phyloP scores from a whole-genome alignment of 2,888 invertebrate genomes.

The Hypena proboscidalis region DNA sequence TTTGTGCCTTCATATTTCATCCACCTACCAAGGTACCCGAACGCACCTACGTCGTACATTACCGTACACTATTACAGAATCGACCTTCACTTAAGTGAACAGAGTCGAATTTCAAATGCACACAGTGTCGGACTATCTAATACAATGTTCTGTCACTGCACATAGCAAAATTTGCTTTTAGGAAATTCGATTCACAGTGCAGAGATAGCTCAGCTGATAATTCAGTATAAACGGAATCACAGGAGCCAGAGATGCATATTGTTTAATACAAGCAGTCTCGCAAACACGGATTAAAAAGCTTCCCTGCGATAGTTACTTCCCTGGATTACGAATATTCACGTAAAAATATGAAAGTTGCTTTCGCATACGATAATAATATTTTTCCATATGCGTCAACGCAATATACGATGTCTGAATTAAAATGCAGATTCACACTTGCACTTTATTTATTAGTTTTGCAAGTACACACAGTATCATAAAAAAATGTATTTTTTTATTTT shows the following conservation, averaged over 20 bases:
- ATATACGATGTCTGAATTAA: constrained; percentile 2
- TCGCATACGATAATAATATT: constrained; percentile 9
- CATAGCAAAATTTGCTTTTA: constrained; percentile 69
- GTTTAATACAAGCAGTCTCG: constrained; percentile 47
- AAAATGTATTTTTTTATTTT: no score
- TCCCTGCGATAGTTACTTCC: constrained; percentile 22
- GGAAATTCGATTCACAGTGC: constrained; percentile 59
- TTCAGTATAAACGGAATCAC: constrained; percentile 65
- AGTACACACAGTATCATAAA: not conserved
- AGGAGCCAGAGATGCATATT: constrained; percentile 51
- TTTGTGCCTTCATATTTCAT: constrained; percentile 76
- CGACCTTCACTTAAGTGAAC: constrained; percentile 50
- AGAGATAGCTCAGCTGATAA: constrained; percentile 62
- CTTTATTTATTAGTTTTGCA: not conserved
- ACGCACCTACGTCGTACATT: constrained; percentile 53
- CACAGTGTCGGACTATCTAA: constrained; percentile 45
- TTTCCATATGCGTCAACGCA: constrained; percentile 12
- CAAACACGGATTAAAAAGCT: constrained; percentile 51
- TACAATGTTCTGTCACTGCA: constrained; percentile 62
- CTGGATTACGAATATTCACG: constrained; percentile 24
- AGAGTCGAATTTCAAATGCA: constrained; percentile 55
- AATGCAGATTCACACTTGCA: constrained; percentile 3
- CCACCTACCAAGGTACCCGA: constrained; percentile 59
- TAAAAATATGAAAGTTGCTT: constrained; percentile 33
- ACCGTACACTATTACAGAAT: constrained; percentile 42